Evolutionary conservation across 2,113 vertebrate species (phyloP).

Genomic region (Regulus satrapa): DNA sequence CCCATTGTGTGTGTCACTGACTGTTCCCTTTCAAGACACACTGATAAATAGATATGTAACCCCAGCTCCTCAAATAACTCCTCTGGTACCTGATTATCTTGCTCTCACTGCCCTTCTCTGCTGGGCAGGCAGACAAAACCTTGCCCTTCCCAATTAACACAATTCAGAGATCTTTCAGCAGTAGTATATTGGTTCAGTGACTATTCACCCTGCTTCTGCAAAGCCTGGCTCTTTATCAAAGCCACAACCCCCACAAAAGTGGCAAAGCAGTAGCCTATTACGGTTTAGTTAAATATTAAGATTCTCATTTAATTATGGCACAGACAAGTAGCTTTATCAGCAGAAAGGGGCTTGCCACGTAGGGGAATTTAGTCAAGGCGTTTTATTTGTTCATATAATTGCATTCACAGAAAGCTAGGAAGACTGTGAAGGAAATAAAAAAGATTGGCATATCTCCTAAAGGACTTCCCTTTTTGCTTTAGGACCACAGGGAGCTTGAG

Average conservation of each 20-base stretch:
- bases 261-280: constrained; percentile 69
- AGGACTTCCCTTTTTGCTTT: constrained; percentile 67
- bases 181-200: background rate
- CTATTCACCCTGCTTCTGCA: constrained; percentile 15
- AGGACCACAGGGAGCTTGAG: constrained; percentile 61
- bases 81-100: background rate
- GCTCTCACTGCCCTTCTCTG: background rate
- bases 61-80: background rate
- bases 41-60: background rate
- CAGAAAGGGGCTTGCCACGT: constrained; percentile 70
- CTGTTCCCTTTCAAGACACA: background rate
- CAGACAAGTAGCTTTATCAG: constrained; percentile 78
- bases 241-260: constrained; percentile 38
- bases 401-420: constrained; percentile 72
- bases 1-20: background rate
- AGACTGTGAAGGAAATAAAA: constrained; percentile 57
- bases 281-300: constrained; percentile 75
- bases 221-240: constrained; percentile 41
- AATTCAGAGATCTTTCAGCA: background rate
- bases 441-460: constrained; percentile 69
- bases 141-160: background rate
- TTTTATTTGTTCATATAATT: constrained; percentile 82
- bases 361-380: constrained; percentile 65
- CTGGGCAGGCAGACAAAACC: background rate
- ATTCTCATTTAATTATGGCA: constrained; percentile 78